Conservation (phyloP, 92 coral and sea anemone genomes). For the Hydrozoanthus gracilis region DNA sequence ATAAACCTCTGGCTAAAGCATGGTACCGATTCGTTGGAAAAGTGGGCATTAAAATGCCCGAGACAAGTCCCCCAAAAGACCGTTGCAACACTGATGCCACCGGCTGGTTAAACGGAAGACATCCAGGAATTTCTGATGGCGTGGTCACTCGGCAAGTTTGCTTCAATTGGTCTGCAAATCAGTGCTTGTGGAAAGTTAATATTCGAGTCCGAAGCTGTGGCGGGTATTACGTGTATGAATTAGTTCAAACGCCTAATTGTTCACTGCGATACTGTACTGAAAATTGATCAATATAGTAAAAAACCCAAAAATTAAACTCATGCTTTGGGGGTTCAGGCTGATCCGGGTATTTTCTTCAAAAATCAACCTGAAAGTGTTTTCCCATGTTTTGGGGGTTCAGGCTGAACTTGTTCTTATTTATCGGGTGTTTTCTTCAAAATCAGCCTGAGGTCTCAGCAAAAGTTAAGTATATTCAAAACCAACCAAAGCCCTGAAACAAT, state of each 20-base stretch:
- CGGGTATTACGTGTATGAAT: constrained; percentile 1
- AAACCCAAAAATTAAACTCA: too few relatives aligned
- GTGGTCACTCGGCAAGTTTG: background rate
- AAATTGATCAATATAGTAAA: too few relatives aligned
- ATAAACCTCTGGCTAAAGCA: background rate
- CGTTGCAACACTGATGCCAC: background rate
- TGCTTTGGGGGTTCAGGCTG: too few relatives aligned
- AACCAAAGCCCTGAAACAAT: too few relatives aligned
- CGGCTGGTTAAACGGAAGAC: background rate
- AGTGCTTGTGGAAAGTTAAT: background rate
- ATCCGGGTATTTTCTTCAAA: too few relatives aligned
- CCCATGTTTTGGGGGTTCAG: too few relatives aligned
- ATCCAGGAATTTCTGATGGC: background rate
- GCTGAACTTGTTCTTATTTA: too few relatives aligned
- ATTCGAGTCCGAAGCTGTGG: constrained; percentile 13
- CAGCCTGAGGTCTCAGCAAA: too few relatives aligned
- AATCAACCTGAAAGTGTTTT: too few relatives aligned
- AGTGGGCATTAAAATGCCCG: constrained; percentile 6
- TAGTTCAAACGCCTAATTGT: background rate
- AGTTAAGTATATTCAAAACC: too few relatives aligned
- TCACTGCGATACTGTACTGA: background rate
- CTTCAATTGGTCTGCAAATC: constrained; percentile 12
- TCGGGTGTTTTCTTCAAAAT: too few relatives aligned
- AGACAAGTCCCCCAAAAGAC: background rate
- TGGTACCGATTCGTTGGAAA: background rate